A percentile compares a stretch with the other conserved stretches of the same genome.
Evolutionary conservation across 1,140 invertebrate species (phyloP).

Genomic region (Polyergus mexicanus): DNA sequence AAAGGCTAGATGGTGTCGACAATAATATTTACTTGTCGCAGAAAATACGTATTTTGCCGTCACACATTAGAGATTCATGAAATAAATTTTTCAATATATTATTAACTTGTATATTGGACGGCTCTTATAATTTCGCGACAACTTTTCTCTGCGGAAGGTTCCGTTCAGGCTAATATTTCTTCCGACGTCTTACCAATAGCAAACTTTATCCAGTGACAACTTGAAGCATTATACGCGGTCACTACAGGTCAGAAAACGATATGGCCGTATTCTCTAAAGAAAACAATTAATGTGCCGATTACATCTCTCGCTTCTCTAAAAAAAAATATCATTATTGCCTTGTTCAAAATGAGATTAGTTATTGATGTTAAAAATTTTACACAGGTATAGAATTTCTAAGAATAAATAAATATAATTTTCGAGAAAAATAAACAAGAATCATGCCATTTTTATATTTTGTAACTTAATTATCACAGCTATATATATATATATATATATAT

Average conservation of each 20-base stretch:
- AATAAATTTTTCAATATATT: slow-evolving; percentile 60
- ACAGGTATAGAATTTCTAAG: background rate
- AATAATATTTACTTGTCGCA: slow-evolving; percentile 43
- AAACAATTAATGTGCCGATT: slow-evolving; percentile 23
- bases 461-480: background rate
- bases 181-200: slow-evolving; percentile 54
- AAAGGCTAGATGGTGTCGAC: slow-evolving; percentile 49
- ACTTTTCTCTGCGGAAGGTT: slow-evolving; percentile 49
- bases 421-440: background rate
- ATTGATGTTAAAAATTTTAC: background rate
- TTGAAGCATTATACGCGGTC: slow-evolving; percentile 40
- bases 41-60: slow-evolving; percentile 57
- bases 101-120: slow-evolving; percentile 60
- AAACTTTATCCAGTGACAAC: slow-evolving; percentile 56
- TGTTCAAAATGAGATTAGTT: slow-evolving; percentile 9
- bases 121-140: slow-evolving; percentile 55
- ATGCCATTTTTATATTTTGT: background rate
- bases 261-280: background rate
- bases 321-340: slow-evolving; percentile 10
- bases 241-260: slow-evolving; percentile 37
- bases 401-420: slow-evolving; percentile 11
- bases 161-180: slow-evolving; percentile 60
- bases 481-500: too few species aligned
- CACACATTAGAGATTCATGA: slow-evolving; percentile 62
- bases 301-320: slow-evolving; percentile 7